Percentiles rank a stretch among this genome's conserved stretches.
Evolutionary conservation across 2,797 vertebrate genomes (phyloP).

Genomic region (Enteromius argenteus): DNA sequence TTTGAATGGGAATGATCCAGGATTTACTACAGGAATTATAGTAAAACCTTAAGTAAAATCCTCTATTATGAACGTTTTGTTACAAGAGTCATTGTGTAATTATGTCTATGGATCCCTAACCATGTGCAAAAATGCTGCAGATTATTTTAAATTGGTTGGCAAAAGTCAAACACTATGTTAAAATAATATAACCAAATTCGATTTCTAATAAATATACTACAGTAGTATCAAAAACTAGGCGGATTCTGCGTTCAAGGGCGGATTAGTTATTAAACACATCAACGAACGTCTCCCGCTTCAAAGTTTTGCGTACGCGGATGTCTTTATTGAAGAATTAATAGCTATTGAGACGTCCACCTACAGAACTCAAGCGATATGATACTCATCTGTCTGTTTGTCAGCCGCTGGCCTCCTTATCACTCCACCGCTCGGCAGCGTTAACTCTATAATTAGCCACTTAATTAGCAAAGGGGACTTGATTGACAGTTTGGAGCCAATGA

Average conservation of each 20-base stretch:
- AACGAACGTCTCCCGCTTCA: constrained; percentile 12
- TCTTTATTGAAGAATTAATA: constrained; percentile 56
- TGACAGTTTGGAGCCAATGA: constrained; percentile 72
- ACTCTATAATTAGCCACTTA: constrained; percentile 70
- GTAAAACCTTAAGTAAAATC: not conserved
- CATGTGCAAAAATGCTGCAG: not conserved
- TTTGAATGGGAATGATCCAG: not conserved
- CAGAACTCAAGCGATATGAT: constrained; percentile 55
- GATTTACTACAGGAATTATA: not conserved
- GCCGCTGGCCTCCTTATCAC: constrained; percentile 66
- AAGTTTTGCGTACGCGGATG: constrained; percentile 35
- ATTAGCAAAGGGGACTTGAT: constrained; percentile 67
- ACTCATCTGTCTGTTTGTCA: constrained; percentile 65
- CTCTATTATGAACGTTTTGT: not conserved
- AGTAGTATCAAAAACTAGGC: not conserved
- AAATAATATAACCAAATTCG: not conserved
- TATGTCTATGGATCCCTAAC: not conserved
- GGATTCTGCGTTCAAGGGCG: no score
- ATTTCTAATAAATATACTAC: not conserved
- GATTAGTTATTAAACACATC: not conserved
- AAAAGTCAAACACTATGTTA: not conserved
- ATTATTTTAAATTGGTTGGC: not conserved
- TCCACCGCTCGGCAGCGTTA: constrained; percentile 57
- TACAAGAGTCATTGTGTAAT: not conserved
- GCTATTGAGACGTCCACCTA: constrained; percentile 62